Evolutionary conservation across 64 coral and sea anemone species (phyloP), one percentile per base, ranked within the genome.

Genomic region (Montipora cactus): DNA sequence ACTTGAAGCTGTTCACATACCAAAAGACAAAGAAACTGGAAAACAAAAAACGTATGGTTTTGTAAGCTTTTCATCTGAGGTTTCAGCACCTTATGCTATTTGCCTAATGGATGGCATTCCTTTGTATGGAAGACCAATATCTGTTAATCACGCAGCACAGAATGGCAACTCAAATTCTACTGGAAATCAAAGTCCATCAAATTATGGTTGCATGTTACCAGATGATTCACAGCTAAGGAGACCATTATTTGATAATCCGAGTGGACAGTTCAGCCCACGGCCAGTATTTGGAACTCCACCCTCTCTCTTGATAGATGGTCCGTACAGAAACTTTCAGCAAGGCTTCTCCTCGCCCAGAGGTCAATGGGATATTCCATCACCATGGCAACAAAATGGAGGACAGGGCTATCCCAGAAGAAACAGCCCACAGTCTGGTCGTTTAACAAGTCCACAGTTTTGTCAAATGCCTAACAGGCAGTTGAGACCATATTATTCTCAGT

Each of bases 21-120:
- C 97, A 15, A 94, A 91, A 50, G 97, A 99, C 86, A 99, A 99
- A 76, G 81, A 93, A 16, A 98, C 89, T 78, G 97, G 95, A 13
- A 80, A 82, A 78, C 92, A 89, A 64, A 81, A 91, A 50, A 12
- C 82, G 2, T 99, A 79, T 95, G 97, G 95, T 55, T 99, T 99
- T 87, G 92, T 99, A 2, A 90, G 91, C 47, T 99, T 99, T 57
- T 62, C 95, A 12, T 62, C 79, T 53, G 91, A 89, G 16, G 89
- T 92, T 2, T 96, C 97, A 49, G 95, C 89, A 1, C 88, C 80
- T 11, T 99, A 96, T 90, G 95, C 97, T 21, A 91, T 89, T 58
- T 75, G 90, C 3, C 93, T 99, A 11, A 77, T 99, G 3, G 87
- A 96, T 90, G 97, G 97, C 23, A 96, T 96, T 64, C 21, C 77